phyloP scores from a whole-genome alignment of 2,113 vertebrate genomes.

The Poecilia latipinna region DNA sequence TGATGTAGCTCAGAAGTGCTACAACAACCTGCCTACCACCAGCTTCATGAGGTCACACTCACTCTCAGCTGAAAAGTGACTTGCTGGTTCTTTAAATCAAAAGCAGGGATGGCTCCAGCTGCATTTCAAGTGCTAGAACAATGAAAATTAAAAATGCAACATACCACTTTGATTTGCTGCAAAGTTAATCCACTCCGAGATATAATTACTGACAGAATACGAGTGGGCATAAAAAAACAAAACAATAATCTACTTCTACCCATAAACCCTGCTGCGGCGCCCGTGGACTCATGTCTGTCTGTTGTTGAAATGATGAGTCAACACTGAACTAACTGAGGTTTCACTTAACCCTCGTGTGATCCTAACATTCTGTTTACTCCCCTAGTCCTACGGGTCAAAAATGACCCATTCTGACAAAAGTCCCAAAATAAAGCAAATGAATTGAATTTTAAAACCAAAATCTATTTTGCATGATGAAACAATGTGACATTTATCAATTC shows the following conservation, averaged over 20 bases:
- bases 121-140: background rate
- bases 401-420: too few relatives aligned
- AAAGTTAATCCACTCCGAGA: slow-evolving; percentile 7
- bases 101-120: background rate
- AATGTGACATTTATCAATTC: too few relatives aligned
- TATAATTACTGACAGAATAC: slow-evolving; percentile 19
- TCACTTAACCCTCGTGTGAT: background rate
- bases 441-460: too few relatives aligned
- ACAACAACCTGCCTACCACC: slow-evolving; percentile 1
- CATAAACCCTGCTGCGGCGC: slow-evolving; percentile 17
- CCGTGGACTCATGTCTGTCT: slow-evolving; percentile 11
- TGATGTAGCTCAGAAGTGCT: background rate
- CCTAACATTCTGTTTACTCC: too few relatives aligned
- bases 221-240: background rate
- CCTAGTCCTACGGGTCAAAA: too few relatives aligned
- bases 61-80: background rate
- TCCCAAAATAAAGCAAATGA: too few relatives aligned
- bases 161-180: slow-evolving; percentile 9
- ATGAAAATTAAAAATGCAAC: background rate
- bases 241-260: background rate
- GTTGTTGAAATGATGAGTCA: slow-evolving; percentile 47
- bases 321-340: slow-evolving; percentile 16
- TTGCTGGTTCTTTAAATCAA: background rate
- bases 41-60: slow-evolving; percentile 18
- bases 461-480: too few relatives aligned